These are phyloP conservation scores for Digitonthophagus gazella DNA, from an alignment of 2,888 invertebrate genomes.

Conservation along the genomic window DNA sequence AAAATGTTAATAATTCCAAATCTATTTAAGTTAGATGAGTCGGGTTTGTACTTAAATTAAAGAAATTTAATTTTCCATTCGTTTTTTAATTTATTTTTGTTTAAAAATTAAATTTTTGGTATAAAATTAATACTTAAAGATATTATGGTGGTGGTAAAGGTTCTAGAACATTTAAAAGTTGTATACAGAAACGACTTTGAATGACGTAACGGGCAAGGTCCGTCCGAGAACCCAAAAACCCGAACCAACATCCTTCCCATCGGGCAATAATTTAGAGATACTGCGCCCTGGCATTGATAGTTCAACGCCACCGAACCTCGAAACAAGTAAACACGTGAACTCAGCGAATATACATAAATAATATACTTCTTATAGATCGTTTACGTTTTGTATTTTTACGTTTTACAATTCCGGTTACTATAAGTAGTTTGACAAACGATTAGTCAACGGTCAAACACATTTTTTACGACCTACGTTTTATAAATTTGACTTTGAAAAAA, in stretches of 20 bases:
- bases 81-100: too few species aligned
- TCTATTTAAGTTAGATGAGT: too few species aligned
- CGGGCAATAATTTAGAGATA: background rate
- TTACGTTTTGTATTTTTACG: background rate
- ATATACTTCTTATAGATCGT: background rate
- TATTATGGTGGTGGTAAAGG: too few species aligned
- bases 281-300: background rate
- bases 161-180: background rate
- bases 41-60: too few species aligned
- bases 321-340: background rate
- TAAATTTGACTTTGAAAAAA: too few species aligned
- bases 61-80: too few species aligned
- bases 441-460: too few species aligned
- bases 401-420: background rate
- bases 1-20: too few species aligned
- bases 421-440: too few species aligned
- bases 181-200: background rate
- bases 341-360: background rate
- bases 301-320: background rate
- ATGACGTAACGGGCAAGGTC: background rate
- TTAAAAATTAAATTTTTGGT: too few species aligned
- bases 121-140: too few species aligned
- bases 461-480: too few species aligned
- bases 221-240: background rate
- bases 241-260: background rate